A percentile compares a stretch with the other conserved stretches of the same genome.
Evolutionary conservation across 2,888 invertebrate species (phyloP).

Genomic region (Cantharis nigra): DNA sequence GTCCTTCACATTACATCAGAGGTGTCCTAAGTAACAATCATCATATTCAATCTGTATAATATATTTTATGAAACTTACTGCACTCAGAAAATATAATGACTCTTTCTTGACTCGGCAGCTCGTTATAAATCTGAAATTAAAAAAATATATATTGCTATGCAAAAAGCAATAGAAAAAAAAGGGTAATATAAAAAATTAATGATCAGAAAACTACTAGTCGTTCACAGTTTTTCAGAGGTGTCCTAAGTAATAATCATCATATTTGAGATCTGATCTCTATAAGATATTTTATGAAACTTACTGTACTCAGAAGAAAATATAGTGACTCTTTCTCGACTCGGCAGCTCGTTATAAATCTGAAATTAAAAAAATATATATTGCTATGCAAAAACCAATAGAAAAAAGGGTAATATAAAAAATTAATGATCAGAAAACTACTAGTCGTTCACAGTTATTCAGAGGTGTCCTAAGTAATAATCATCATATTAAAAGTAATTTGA

Average conservation of each 20-base stretch:
- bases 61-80: not conserved
- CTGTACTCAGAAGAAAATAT: too few relatives aligned
- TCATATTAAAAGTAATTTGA: too few relatives aligned
- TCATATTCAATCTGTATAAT: not conserved
- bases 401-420: too few relatives aligned
- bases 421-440: not conserved
- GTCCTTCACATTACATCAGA: not conserved
- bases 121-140: not conserved
- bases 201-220: not conserved
- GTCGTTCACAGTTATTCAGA: not conserved
- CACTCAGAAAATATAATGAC: too few relatives aligned
- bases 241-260: not conserved
- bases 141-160: not conserved
- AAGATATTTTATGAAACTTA: not conserved
- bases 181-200: too few relatives aligned
- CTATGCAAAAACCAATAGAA: not conserved
- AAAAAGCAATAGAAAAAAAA: too few relatives aligned
- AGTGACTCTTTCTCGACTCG: too few relatives aligned
- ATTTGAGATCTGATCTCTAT: not conserved
- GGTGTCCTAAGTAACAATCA: not conserved
- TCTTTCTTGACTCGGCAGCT: too few relatives aligned
- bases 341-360: not conserved
- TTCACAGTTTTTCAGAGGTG: not conserved
- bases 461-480: not conserved
- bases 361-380: not conserved